These are phyloP conservation scores for Isoperla grammatica DNA, from an alignment of 2,888 invertebrate species.

Conservation along the genomic window DNA sequence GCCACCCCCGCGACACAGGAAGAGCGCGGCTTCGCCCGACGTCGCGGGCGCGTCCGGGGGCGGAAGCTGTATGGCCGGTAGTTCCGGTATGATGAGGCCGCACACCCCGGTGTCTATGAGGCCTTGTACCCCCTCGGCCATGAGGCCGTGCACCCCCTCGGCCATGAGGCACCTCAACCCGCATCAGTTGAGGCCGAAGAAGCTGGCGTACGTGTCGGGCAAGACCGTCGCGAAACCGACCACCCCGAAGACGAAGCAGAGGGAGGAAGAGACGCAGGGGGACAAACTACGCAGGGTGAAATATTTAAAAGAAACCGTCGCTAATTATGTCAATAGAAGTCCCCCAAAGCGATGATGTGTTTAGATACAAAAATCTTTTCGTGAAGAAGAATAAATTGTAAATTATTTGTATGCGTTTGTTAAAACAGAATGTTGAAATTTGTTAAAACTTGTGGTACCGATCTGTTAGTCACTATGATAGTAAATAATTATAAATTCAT, in stretches of 20 bases:
- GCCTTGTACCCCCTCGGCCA: background rate
- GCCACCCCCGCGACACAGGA: too few relatives aligned
- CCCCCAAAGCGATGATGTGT: too few relatives aligned
- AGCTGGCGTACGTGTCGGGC: background rate
- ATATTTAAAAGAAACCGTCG: too few relatives aligned
- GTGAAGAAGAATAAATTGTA: too few relatives aligned
- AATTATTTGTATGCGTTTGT: too few relatives aligned
- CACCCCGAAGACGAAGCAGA: background rate
- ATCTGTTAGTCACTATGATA: too few relatives aligned
- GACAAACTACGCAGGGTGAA: slow-evolving; percentile 7
- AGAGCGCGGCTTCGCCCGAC: background rate
- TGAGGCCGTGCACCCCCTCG: background rate
- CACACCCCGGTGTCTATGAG: background rate
- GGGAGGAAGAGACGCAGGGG: slow-evolving; percentile 6
- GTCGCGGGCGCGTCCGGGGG: background rate
- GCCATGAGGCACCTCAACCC: background rate
- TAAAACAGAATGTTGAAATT: too few relatives aligned
- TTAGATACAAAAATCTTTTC: too few relatives aligned
- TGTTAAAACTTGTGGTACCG: too few relatives aligned
- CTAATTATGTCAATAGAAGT: too few relatives aligned
- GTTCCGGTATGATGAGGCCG: background rate
- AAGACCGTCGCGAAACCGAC: background rate
- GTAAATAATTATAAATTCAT: too few relatives aligned
- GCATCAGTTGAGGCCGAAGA: background rate
- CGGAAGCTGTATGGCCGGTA: background rate